Evolutionary conservation across 2,113 vertebrate species (phyloP).

Genomic region (Mobula hypostoma): DNA sequence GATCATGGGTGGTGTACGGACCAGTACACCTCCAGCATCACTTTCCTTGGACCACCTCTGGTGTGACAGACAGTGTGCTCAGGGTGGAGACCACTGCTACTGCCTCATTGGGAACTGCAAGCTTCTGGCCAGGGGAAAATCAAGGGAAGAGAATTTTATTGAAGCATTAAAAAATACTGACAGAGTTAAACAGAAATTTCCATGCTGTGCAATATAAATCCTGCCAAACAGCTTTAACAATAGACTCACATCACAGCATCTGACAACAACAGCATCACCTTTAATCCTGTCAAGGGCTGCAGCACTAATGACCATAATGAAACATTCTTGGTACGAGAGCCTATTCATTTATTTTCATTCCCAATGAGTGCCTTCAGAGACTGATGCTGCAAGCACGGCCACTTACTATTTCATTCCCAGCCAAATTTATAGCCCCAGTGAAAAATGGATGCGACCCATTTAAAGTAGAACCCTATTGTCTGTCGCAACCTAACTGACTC

Average conservation of each 20-base stretch:
- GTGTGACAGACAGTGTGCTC: too few relatives aligned
- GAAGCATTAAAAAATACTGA: not conserved
- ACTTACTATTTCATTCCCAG: constrained; percentile 78
- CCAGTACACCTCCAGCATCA: too few relatives aligned
- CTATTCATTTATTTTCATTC: constrained; percentile 87
- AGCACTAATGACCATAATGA: constrained; percentile 82
- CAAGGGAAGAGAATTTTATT: not conserved
- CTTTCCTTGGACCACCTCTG: too few relatives aligned
- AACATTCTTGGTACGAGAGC: constrained; percentile 77
- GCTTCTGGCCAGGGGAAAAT: too few relatives aligned
- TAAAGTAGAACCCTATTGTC: constrained; percentile 67
- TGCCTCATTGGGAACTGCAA: too few relatives aligned
- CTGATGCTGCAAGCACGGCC: constrained; percentile 70
- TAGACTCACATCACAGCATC: constrained; percentile 53
- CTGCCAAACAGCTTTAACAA: constrained; percentile 25
- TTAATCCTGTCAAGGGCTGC: constrained; percentile 58
- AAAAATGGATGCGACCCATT: constrained; percentile 72
- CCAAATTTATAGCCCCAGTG: constrained; percentile 79
- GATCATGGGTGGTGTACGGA: too few relatives aligned
- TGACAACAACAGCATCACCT: constrained; percentile 61
- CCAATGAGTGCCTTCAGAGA: constrained; percentile 69
- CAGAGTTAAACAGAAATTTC: not conserved
- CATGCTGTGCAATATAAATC: not conserved
- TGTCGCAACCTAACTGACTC: constrained; percentile 65
- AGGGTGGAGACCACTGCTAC: too few relatives aligned